Conservation (phyloP, 2,888 invertebrate species). For the Agriopis aurantiaria region DNA sequence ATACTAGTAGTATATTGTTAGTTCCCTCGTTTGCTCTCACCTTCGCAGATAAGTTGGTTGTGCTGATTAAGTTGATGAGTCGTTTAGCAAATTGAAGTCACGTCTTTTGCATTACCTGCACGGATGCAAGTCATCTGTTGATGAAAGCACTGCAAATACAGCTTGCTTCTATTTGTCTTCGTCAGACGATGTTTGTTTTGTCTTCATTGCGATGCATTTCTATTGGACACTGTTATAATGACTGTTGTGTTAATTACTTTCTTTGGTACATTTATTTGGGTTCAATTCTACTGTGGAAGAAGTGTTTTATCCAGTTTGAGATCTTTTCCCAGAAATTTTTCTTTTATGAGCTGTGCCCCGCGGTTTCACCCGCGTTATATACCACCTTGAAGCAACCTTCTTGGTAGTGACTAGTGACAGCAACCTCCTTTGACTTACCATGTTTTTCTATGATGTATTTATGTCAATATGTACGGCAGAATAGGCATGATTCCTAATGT, state of each 20-base stretch:
- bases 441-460: too few species aligned
- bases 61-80: background rate
- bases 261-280: background rate
- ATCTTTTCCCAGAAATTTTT: too few species aligned
- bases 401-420: too few species aligned
- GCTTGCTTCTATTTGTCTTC: slow-evolving; percentile 51
- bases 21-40: background rate
- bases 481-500: too few species aligned
- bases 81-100: slow-evolving; percentile 61
- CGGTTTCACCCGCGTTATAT: too few species aligned
- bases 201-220: slow-evolving; percentile 34
- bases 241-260: slow-evolving; percentile 1
- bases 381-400: too few species aligned
- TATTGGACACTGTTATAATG: slow-evolving; percentile 16
- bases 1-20: background rate
- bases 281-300: background rate
- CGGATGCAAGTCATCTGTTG: slow-evolving; percentile 53
- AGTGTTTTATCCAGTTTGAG: too few species aligned
- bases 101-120: slow-evolving; percentile 65
- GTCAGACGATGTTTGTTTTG: slow-evolving; percentile 45
- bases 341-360: too few species aligned
- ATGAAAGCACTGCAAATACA: slow-evolving; percentile 49
- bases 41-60: background rate
- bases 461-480: too few species aligned
- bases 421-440: too few species aligned